Conservation (phyloP, 30 jellyfish, hydroid and myxozoan species). For the Nemopilema nomurai region DNA sequence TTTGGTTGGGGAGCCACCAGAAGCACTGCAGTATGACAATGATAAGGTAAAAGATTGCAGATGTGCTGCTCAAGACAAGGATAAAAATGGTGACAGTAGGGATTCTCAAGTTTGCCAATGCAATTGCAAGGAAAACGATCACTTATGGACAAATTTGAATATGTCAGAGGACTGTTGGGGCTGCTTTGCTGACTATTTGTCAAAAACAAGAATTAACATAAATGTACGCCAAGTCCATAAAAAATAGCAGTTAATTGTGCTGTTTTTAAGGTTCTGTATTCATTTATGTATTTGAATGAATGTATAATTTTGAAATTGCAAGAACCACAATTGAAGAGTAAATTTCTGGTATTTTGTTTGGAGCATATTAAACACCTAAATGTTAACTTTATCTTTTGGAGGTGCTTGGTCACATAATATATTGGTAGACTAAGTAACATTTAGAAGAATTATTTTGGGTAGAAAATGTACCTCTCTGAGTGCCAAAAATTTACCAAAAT, state of each 20-base stretch:
- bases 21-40: background rate
- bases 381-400: no score
- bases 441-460: no score
- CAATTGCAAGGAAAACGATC: background rate
- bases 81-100: background rate
- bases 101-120: background rate
- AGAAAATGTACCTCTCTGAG: no score
- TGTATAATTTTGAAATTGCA: no score
- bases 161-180: conserved; percentile 39
- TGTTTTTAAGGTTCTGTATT: no score
- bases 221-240: conserved; percentile 94
- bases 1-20: conserved; percentile 21
- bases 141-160: conserved; percentile 20
- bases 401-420: no score
- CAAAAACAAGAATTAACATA: conserved; percentile 87
- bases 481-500: no score
- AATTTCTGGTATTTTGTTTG: no score
- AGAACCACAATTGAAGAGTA: no score
- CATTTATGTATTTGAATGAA: background rate
- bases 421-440: no score
- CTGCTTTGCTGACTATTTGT: conserved; percentile 67
- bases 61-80: background rate
- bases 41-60: background rate
- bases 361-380: no score
- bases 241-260: background rate